phyloP scores from a whole-genome alignment of 2,888 invertebrate genomes.

The Ditula angustiorana region DNA sequence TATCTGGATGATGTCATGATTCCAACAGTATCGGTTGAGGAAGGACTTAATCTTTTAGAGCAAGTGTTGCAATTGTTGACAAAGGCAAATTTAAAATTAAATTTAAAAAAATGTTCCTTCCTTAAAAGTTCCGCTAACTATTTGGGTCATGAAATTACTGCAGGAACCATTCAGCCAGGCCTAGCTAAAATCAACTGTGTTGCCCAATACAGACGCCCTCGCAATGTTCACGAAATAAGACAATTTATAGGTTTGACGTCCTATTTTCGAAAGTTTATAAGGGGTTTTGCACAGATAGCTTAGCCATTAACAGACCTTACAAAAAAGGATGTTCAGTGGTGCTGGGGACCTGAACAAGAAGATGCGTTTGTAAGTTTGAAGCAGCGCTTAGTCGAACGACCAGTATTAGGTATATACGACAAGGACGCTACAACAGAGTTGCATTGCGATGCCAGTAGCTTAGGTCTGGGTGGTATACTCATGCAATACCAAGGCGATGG shows the following conservation, averaged over 20 bases:
- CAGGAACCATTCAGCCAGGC: constrained; percentile 12
- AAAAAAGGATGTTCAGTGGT: neutral
- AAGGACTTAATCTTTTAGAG: constrained; percentile 22
- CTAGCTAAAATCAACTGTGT: constrained; percentile 27
- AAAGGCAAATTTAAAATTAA: constrained; percentile 25
- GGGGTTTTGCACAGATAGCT: constrained; percentile 33
- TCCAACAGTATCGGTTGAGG: constrained; percentile 16
- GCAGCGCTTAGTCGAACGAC: too few relatives aligned
- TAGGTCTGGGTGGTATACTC: too few relatives aligned
- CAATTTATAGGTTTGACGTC: too few relatives aligned
- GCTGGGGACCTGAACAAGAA: too few relatives aligned
- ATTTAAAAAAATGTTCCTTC: constrained; percentile 23
- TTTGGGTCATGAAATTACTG: constrained; percentile 27
- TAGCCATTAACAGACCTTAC: constrained; percentile 20
- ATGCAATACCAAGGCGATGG: too few relatives aligned
- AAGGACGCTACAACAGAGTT: too few relatives aligned
- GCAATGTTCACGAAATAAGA: constrained; percentile 31
- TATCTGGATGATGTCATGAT: constrained; percentile 38
- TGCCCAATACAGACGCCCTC: constrained; percentile 14
- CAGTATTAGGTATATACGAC: too few relatives aligned
- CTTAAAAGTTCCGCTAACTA: constrained; percentile 9
- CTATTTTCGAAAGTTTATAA: constrained; percentile 31
- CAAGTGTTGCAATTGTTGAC: constrained; percentile 17
- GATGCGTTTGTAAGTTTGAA: too few relatives aligned
- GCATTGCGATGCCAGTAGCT: too few relatives aligned